Conservation (phyloP, 2,113 vertebrate species). For the Strigops habroptila region DNA sequence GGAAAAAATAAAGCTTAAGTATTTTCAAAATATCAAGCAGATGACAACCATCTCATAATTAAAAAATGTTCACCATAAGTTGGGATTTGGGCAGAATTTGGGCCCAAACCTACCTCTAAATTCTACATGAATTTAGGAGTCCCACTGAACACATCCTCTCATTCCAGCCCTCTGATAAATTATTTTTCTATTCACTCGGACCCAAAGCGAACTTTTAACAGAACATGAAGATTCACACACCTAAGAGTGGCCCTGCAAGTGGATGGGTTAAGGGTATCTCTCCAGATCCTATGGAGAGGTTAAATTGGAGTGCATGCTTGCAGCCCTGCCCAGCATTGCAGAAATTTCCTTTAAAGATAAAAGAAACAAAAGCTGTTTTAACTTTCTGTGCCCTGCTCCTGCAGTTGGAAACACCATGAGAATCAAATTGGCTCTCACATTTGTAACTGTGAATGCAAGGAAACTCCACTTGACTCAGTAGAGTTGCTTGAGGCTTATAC, state of each 20-base stretch:
- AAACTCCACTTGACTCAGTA: neutral
- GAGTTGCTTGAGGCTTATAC: neutral
- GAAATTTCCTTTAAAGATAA: neutral
- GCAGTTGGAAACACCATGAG: neutral
- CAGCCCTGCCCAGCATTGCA: neutral
- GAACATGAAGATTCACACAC: neutral
- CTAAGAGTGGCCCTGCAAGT: neutral
- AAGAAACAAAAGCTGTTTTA: neutral
- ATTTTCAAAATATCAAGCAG: constrained; percentile 21
- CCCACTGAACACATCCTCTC: neutral
- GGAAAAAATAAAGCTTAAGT: constrained; percentile 18
- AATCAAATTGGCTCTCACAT: neutral
- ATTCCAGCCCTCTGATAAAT: neutral
- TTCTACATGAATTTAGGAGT: neutral
- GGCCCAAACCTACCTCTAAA: neutral
- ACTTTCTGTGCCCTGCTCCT: neutral
- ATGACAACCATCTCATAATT: neutral
- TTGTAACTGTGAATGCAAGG: neutral
- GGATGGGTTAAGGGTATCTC: neutral
- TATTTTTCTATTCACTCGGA: neutral
- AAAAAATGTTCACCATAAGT: neutral
- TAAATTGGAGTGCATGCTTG: neutral
- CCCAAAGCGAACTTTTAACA: neutral
- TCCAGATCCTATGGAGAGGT: neutral
- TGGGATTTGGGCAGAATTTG: neutral